Conservation (phyloP, 2,113 vertebrate species). For the Gymnogyps californianus region DNA sequence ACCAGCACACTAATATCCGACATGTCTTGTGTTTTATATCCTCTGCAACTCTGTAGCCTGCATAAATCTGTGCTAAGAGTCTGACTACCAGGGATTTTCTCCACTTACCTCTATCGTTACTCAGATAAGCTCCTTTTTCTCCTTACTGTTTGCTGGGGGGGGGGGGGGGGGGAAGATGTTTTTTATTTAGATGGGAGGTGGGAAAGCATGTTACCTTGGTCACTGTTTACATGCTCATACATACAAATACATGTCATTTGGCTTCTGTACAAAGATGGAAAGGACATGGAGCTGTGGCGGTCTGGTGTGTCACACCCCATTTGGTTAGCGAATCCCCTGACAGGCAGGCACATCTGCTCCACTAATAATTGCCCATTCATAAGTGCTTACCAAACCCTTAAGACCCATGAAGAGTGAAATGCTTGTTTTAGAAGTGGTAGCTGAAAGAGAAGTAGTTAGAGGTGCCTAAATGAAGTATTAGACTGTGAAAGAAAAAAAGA, state of each 20-base stretch:
- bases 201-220: background rate
- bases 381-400: background rate
- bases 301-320: background rate
- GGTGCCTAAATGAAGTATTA: background rate
- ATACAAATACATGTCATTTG: background rate
- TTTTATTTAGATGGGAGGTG: background rate
- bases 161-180: rapidly evolving
- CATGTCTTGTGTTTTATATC: background rate
- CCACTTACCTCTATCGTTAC: background rate
- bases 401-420: background rate
- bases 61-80: background rate
- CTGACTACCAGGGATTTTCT: background rate
- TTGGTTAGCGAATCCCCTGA: background rate
- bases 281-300: background rate
- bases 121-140: background rate
- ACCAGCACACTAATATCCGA: background rate
- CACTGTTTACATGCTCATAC: background rate
- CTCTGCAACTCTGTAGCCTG: background rate
- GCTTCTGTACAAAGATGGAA: background rate
- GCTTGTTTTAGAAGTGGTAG: background rate
- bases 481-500: background rate
- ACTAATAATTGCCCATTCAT: background rate
- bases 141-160: background rate
- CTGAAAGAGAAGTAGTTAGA: background rate
- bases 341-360: background rate